phyloP scores from a whole-genome alignment of 2,113 vertebrate species.

The Callorhinus ursinus region DNA sequence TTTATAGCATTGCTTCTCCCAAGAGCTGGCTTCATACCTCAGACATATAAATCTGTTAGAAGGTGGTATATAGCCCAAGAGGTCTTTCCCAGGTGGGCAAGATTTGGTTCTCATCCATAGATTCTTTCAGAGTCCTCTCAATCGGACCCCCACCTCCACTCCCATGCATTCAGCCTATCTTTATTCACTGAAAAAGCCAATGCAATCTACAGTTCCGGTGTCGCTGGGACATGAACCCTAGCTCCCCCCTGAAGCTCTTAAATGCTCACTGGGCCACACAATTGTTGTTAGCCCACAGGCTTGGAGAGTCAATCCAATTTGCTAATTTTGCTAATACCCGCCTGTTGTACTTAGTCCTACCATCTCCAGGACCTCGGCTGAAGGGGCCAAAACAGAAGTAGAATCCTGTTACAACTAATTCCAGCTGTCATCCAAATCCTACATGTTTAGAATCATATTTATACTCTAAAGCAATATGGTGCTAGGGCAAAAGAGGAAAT shows the following conservation, averaged over 20 bases:
- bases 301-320: background rate
- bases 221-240: background rate
- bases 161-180: background rate
- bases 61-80: slow-evolving; percentile 11
- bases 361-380: background rate
- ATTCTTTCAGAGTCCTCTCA: slow-evolving; percentile 20
- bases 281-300: background rate
- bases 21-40: slow-evolving; percentile 36
- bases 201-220: background rate
- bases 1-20: slow-evolving; percentile 55
- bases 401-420: background rate
- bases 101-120: slow-evolving; percentile 43
- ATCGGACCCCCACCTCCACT: no score
- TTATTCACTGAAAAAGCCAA: slow-evolving; percentile 37
- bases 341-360: background rate
- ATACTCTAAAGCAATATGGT: background rate
- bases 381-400: background rate
- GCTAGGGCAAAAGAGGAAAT: background rate
- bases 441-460: background rate
- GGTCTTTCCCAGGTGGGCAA: slow-evolving; percentile 39
- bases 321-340: background rate
- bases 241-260: background rate
- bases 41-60: slow-evolving; percentile 67
- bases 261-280: background rate
- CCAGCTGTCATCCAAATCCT: slow-evolving; percentile 13